phyloP scores from a whole-genome alignment of 2,797 vertebrate genomes.

The Corythornis leucogaster region DNA sequence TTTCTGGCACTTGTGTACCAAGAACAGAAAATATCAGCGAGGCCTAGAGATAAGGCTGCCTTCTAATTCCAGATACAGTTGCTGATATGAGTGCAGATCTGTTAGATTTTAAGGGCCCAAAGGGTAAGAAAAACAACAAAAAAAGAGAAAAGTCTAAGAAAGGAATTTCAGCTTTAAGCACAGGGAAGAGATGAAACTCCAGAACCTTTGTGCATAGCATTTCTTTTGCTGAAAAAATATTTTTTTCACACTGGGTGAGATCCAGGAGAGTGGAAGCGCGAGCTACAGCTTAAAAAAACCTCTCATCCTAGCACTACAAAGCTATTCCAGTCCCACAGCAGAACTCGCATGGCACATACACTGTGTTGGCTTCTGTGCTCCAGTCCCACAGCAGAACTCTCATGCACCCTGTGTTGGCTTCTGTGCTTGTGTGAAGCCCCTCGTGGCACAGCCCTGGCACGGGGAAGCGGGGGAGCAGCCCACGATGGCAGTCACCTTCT shows the following conservation, averaged over 20 bases:
- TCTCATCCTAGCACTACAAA: neutral
- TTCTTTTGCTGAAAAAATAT: neutral
- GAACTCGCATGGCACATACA: neutral
- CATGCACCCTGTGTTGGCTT: neutral
- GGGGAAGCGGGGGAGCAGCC: neutral
- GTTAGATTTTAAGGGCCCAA: neutral
- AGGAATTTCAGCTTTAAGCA: neutral
- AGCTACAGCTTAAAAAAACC: neutral
- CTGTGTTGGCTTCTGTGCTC: neutral
- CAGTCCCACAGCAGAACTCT: neutral
- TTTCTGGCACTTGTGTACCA: neutral
- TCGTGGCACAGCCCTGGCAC: neutral
- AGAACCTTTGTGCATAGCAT: neutral
- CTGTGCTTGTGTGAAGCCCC: neutral
- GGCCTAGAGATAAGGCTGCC: neutral
- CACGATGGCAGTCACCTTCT: neutral
- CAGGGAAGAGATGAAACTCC: neutral
- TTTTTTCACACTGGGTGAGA: neutral
- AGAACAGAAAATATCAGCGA: neutral
- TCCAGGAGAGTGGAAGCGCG: neutral
- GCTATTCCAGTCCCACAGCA: neutral
- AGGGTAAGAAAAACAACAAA: slow-evolving; percentile 2
- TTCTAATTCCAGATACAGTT: slow-evolving; percentile 9
- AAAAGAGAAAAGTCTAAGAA: neutral
- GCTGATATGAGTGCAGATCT: neutral